These are phyloP conservation scores for Trissoscelio sp. DNA, from an alignment of 2,888 invertebrate species.

Conservation along the genomic window DNA sequence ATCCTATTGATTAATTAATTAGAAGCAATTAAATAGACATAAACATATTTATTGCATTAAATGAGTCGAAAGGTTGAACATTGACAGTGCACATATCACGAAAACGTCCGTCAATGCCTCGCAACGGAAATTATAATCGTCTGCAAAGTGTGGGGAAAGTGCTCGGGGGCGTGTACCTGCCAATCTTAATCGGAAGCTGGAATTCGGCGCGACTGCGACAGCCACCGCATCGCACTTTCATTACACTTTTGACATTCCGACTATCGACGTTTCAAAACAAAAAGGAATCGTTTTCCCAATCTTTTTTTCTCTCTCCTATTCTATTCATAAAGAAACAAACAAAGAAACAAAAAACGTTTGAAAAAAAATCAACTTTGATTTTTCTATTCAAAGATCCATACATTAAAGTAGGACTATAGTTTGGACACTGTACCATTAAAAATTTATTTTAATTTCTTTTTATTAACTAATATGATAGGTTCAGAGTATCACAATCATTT, in stretches of 20 bases:
- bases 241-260: slow-evolving; percentile 1
- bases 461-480: too few species aligned
- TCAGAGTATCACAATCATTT: too few species aligned
- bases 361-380: too few species aligned
- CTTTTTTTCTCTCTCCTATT: neutral
- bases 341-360: too few species aligned
- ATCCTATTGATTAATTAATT: too few species aligned
- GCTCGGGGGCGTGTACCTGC: slow-evolving; percentile 55
- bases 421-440: too few species aligned
- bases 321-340: too few species aligned
- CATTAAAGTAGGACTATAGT: too few species aligned
- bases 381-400: too few species aligned
- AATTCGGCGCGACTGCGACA: slow-evolving; percentile 36
- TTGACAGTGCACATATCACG: slow-evolving; percentile 5
- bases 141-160: slow-evolving; percentile 33
- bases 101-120: slow-evolving; percentile 41
- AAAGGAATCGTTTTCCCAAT: slow-evolving; percentile 7
- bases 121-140: slow-evolving; percentile 67
- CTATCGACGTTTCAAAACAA: slow-evolving; percentile 15
- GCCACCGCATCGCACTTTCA: slow-evolving; percentile 3
- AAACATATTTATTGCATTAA: neutral
- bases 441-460: too few species aligned
- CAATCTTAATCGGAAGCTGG: slow-evolving; percentile 54
- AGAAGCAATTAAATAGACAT: neutral
- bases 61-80: neutral